Base-by-base conservation (phyloP, 2,113 vertebrate species). In the Podiceps cristatus region DNA sequence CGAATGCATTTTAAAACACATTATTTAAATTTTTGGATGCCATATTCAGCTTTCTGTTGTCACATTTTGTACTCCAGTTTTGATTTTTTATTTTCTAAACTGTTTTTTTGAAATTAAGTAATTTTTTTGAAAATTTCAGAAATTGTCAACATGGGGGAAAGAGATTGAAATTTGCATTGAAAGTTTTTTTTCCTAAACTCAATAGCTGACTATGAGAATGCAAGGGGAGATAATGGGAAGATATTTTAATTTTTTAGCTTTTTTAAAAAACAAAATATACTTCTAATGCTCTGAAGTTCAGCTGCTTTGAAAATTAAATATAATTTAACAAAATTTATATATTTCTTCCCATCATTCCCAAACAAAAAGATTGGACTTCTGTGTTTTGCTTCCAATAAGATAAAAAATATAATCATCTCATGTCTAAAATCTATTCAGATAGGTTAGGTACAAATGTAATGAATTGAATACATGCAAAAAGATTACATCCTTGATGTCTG, bases 391-490 rank as follows among this genome's bases (percentile, higher is more conserved):
- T 7, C 13, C 17, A 53, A 11, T 28, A 78, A 13, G 31, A 37
- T 95, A 88, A 56, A 62, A 83, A n/a, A 80, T 14, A 47, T 6
- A 86, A 71, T 58, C 78, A 37, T 60, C 18, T 82, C 37, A 56
- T 27, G 9, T 29, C 8, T 72, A 52, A 91, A 92, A 59, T 74
- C n/a, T 84, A 56, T 76, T 68, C 37, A 62, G 3, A 25, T 50
- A 93, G 40, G 22, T 69, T 94, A 84, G 49, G 42, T 73, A 60
- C 45, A 88, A 95, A 55, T 23, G 8, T 28, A 86, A 95, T 53
- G 37, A 94, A 90, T 16, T 77, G 73, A 96, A 89, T 49, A 66
- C 37, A 40, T 59, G 53, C 23, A 93, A 77, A 90, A 91, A 92
- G 45, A 81, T 60, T 50, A n/a, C 9, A 71, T 67, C 18, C 12